Evolutionary conservation across 2,888 invertebrate genomes (phyloP).

Genomic region (Oxytorus armatus): DNA sequence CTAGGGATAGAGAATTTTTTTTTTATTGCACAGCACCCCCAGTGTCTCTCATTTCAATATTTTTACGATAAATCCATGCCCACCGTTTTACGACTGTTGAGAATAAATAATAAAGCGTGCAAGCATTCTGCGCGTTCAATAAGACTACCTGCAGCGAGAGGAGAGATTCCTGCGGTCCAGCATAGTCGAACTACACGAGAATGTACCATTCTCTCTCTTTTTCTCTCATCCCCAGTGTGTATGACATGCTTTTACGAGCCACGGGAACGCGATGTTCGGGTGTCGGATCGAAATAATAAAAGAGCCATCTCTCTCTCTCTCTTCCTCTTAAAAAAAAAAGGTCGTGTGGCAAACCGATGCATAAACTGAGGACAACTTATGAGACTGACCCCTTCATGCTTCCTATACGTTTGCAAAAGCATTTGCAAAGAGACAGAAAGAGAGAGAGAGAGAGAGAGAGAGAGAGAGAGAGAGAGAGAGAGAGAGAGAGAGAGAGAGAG

Average conservation of each 20-base stretch:
- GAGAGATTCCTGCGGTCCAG: slow-evolving; percentile 51
- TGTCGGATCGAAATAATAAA: slow-evolving; percentile 73
- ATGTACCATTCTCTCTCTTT: slow-evolving; percentile 7
- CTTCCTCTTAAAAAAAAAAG: slow-evolving; percentile 24
- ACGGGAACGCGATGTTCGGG: slow-evolving; percentile 70
- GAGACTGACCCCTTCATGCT: slow-evolving; percentile 60
- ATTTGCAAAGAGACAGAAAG: slow-evolving; percentile 48
- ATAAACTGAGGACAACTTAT: slow-evolving; percentile 70
- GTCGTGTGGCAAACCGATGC: slow-evolving; percentile 62
- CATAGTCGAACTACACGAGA: slow-evolving; percentile 35
- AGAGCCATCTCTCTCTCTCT: slow-evolving; percentile 47
- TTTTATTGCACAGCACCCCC: slow-evolving; percentile 44
- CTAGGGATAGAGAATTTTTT: slow-evolving; percentile 14
- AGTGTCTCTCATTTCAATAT: slow-evolving; percentile 82
- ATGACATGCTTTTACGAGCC: slow-evolving; percentile 76
- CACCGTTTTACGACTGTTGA: slow-evolving; percentile 79
- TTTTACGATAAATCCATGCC: slow-evolving; percentile 81
- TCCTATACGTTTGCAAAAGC: slow-evolving; percentile 41
- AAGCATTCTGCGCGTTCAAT: slow-evolving; percentile 60
- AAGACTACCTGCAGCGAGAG: slow-evolving; percentile 67
- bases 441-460: background rate
- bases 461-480: background rate
- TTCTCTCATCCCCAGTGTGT: slow-evolving; percentile 48
- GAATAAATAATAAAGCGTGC: slow-evolving; percentile 80
- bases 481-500: background rate